Base-by-base conservation (phyloP, 2,888 invertebrate genomes). In the Bombylius discolor region DNA sequence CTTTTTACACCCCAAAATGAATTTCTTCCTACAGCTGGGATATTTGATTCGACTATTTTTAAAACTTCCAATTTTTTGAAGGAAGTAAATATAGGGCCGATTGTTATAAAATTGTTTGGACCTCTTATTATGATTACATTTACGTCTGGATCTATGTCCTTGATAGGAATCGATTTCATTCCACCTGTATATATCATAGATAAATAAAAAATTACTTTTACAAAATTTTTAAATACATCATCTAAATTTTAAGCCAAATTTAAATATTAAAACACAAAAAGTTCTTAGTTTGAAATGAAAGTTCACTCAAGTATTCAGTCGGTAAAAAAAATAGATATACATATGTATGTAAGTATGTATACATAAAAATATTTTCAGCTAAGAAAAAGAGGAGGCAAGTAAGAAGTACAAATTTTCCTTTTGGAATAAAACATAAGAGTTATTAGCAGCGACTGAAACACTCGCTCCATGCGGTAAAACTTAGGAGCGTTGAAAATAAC, bases 1-100 rank as follows among this genome's bases (percentile, higher is more conserved):
- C 80, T 77, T 64, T 77, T 82, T 4, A 88, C 81, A 5, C 89
- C 89, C 88, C 88, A 89, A 69, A 90, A 88, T 2, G 87, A 83
- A 66, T 87, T 84, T 64, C 83, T 81, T 5, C 88, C 88, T 59
- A 90, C 86, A 34, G 85, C 84, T 23, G 86, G 85, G 42, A 90
- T 72, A 66, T 84, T 84, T 0, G 88, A 88, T 62, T 81, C 79
- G 44, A 80, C 80, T 50, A 89, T 85, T 66, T 82, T 82, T 12
- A 90, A 73, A 72, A 87, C 85, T 69, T 85, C 81, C 47, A 90
- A 77, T 56, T 78, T 75, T 5, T 66, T 64, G 62, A 79, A 80
- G 4, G 79, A 77, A 0, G 78, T 76, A 66, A 85, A 82, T 46
- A 84, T 81, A 8, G 86, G 84, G 31, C 87, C 87, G 63, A 89